A percentile compares a stretch with the other conserved stretches of the same genome.
phyloP scores from a whole-genome alignment of 2,888 invertebrate genomes.

The Drosophila emarginata region DNA sequence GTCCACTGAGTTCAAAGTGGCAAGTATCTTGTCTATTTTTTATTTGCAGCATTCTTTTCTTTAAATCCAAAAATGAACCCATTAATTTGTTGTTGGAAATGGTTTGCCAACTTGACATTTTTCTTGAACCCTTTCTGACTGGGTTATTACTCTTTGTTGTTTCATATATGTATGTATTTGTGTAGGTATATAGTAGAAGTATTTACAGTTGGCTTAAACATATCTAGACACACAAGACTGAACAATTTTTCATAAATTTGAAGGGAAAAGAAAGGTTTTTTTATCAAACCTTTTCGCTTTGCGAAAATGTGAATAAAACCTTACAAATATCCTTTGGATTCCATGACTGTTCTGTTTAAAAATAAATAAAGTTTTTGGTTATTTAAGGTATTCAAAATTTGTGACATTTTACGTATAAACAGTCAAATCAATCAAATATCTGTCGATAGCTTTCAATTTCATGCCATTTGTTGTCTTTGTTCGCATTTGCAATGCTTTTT shows the following conservation, averaged over 20 bases:
- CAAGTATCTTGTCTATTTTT: conserved; percentile 74
- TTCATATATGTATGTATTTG: not conserved
- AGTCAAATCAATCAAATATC: not conserved
- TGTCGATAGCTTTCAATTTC: not conserved
- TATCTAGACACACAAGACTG: not conserved
- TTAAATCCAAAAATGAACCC: conserved; percentile 56
- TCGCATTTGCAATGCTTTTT: conserved; percentile 6
- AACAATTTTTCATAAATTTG: not conserved
- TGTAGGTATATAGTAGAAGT: not conserved
- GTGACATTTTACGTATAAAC: too few relatives aligned
- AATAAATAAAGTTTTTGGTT: too few relatives aligned
- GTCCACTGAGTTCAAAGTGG: conserved; percentile 69
- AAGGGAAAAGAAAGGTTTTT: not conserved
- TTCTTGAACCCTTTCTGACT: conserved; percentile 27
- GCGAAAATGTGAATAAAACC: too few relatives aligned
- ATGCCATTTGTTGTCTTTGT: not conserved
- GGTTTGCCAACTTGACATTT: conserved; percentile 44
- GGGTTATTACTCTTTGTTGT: conserved; percentile 31
- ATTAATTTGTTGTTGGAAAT: conserved; percentile 61
- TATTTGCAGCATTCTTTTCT: conserved; percentile 63
- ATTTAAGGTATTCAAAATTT: too few relatives aligned
- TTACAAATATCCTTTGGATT: too few relatives aligned
- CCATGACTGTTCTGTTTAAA: too few relatives aligned
- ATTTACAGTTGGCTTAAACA: not conserved
- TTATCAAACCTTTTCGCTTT: not conserved